These are phyloP conservation scores for Hydrotaea diabolus DNA, from an alignment of 2,888 invertebrate genomes.

Conservation along the genomic window DNA sequence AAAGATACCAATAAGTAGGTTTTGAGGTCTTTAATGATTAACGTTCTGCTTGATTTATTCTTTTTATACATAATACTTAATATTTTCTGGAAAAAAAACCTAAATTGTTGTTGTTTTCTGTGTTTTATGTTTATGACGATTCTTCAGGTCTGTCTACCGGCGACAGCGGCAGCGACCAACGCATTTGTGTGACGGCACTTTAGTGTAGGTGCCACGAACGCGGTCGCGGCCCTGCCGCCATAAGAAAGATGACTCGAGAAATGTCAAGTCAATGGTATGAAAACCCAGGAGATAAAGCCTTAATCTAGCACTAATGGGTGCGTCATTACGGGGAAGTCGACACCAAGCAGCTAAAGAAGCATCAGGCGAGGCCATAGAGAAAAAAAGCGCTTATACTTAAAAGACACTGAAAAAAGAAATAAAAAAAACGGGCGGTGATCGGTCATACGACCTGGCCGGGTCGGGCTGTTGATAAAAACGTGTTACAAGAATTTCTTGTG, in stretches of 20 bases:
- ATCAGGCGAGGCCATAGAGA: background rate
- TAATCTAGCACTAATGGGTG: slow-evolving; percentile 52
- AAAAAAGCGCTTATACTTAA: background rate
- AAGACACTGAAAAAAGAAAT: too few relatives aligned
- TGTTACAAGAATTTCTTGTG: slow-evolving; percentile 25
- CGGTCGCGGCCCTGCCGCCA: background rate
- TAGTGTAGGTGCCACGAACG: background rate
- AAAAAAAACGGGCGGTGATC: background rate
- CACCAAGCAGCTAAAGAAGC: background rate
- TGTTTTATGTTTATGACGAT: background rate
- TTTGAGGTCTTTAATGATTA: slow-evolving; percentile 59
- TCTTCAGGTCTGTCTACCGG: background rate
- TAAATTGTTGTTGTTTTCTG: background rate
- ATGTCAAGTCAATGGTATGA: slow-evolving; percentile 14
- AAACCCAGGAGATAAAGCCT: background rate
- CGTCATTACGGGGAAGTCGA: slow-evolving; percentile 38
- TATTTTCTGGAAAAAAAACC: background rate
- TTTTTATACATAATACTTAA: slow-evolving; percentile 28
- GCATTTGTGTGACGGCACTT: background rate
- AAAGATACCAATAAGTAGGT: slow-evolving; percentile 60
- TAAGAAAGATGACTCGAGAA: slow-evolving; percentile 1
- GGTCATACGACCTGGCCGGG: too few relatives aligned
- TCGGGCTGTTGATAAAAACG: slow-evolving; percentile 44
- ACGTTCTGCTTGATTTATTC: slow-evolving; percentile 30
- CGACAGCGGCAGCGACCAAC: too few relatives aligned